Evolutionary conservation across 1,140 invertebrate species (phyloP).

Genomic region (Metaphire vulgaris): DNA sequence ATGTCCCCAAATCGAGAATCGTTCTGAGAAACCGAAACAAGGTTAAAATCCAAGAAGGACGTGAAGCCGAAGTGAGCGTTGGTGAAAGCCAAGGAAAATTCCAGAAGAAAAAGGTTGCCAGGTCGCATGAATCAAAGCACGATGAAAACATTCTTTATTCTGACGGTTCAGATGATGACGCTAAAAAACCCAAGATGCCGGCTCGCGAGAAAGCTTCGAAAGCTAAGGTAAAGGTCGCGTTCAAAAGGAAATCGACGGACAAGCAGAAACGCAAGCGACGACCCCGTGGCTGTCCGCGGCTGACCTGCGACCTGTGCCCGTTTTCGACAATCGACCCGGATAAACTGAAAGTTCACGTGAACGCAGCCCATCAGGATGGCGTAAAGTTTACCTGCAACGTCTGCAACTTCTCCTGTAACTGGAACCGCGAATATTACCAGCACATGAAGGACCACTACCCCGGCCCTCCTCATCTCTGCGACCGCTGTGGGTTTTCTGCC

Average conservation of each 20-base stretch:
- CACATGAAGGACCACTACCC: slow-evolving; percentile 62
- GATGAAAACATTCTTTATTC: slow-evolving; percentile 41
- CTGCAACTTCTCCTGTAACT: slow-evolving; percentile 61
- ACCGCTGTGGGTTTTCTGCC: slow-evolving; percentile 57
- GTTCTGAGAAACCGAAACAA: background rate
- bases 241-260: background rate
- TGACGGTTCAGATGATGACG: slow-evolving; percentile 20
- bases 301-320: slow-evolving; percentile 56
- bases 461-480: slow-evolving; percentile 62
- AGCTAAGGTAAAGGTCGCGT: background rate
- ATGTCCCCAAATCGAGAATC: too few species aligned
- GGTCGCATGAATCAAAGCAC: slow-evolving; percentile 27
- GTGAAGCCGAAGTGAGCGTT: slow-evolving; percentile 30
- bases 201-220: background rate
- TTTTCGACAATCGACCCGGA: slow-evolving; percentile 53
- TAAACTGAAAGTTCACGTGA: slow-evolving; percentile 55
- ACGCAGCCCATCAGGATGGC: slow-evolving; percentile 56
- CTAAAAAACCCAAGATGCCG: background rate
- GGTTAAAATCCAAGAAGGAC: background rate
- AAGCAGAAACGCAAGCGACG: background rate
- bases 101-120: too few species aligned
- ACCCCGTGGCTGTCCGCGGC: slow-evolving; percentile 6
- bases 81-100: slow-evolving; percentile 10
- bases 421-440: slow-evolving; percentile 60
- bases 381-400: slow-evolving; percentile 60